Percentiles rank a stretch among this genome's conserved stretches.
These are phyloP conservation scores for Drosophila pseudoananassae DNA, from an alignment of 1,140 invertebrate species.

Conservation along the genomic window DNA sequence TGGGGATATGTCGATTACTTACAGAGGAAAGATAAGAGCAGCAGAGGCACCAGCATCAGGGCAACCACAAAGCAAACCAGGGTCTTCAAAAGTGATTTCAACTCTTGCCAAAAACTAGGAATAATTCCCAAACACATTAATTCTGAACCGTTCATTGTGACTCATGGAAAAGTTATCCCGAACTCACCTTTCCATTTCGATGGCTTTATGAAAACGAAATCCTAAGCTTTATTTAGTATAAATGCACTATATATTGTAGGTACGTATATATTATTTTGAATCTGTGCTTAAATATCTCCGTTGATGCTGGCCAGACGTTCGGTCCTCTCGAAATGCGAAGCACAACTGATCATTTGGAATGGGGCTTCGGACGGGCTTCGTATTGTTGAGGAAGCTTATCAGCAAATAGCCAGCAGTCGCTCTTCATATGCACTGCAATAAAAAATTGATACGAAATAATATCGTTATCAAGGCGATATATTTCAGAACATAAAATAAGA, in stretches of 20 bases:
- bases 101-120: conserved; percentile 66
- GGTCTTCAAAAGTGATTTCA: conserved; percentile 71
- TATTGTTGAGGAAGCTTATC: conserved; percentile 24
- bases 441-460: conserved; percentile 26
- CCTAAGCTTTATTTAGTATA: conserved; percentile 37
- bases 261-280: conserved; percentile 1
- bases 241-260: conserved; percentile 44
- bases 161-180: neutral
- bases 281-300: neutral
- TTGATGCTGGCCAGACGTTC: conserved; percentile 16
- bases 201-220: conserved; percentile 4
- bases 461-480: conserved; percentile 15
- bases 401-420: conserved; percentile 10
- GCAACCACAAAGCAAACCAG: conserved; percentile 73
- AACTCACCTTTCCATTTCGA: conserved; percentile 60
- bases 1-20: conserved; percentile 58
- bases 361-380: conserved; percentile 17
- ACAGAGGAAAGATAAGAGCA: conserved; percentile 77
- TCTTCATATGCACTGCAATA: conserved; percentile 36
- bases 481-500: conserved; percentile 1
- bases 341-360: conserved; percentile 38
- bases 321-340: conserved; percentile 3
- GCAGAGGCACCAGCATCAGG: conserved; percentile 64
- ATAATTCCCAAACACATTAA: neutral
- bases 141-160: neutral